Evolutionary conservation across 1,140 invertebrate genomes (phyloP), one percentile per base, ranked within the genome.

Genomic region (Lepidurus packardi): DNA sequence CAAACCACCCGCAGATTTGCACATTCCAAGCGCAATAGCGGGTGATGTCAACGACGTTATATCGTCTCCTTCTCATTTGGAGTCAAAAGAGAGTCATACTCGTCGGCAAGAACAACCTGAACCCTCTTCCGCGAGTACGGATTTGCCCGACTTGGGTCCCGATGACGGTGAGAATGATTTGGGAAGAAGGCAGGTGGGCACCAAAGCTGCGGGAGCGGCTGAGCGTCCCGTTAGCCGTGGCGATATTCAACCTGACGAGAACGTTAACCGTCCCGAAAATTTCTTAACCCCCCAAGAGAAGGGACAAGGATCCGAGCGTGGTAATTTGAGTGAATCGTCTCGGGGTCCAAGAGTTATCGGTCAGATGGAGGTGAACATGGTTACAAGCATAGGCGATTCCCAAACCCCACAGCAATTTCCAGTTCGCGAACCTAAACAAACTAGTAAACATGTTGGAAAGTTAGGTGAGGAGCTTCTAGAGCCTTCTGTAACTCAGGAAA

Each of bases 351-450:
- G 53, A 21, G 4, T 21, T 21, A 65, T 65, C 21, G 8, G 53
- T 13, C 53, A 65, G 53, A 21, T 65, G 53, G 53, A 65, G 53
- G 53, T 65, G 53, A 65, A 65, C 53, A 65, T 65, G 34, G 34
- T 34, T 21, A 65, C 47, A 65, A n/a, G n/a, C 45, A 8, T 11
- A 10, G 45, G 10, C 16, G 45, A 16, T 3, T 4, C 16, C 16
- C 53, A 21, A 65, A 21, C 9, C 6, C 7, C 53, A 7, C 53
- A 65, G 53, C 53, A 13, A 16, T 34, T 34, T 34, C 53, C 53
- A 16, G 21, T 65, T 21, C n/a, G 2, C 13, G 53, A 16, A 7
- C 21, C 53, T 7, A 13, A 65, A 16, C 53, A 21, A 34, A 34
- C 34, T 34, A 34, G 34, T 21, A 16, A 7, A 21, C 53, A 65